Percentiles rank a stretch among this genome's conserved stretches.
phyloP scores from a whole-genome alignment of 2,888 invertebrate genomes.

The Tribolium freemani region DNA sequence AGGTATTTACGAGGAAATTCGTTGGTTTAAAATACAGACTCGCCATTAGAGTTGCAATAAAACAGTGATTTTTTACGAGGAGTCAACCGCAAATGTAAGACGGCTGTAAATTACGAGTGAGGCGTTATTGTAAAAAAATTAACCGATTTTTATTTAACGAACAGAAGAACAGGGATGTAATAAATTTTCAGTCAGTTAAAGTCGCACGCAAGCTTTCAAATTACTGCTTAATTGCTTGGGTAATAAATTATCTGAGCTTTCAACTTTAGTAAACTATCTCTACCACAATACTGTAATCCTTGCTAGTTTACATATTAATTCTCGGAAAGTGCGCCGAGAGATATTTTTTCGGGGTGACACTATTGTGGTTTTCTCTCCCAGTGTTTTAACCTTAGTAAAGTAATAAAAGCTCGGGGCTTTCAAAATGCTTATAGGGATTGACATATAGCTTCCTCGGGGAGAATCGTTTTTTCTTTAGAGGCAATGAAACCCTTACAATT shows the following conservation, averaged over 20 bases:
- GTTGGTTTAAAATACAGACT: slow-evolving; percentile 20
- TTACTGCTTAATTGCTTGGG: slow-evolving; percentile 13
- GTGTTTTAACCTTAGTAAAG: slow-evolving; percentile 29
- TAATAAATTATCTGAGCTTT: slow-evolving; percentile 16
- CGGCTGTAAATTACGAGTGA: slow-evolving; percentile 3
- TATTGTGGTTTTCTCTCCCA: slow-evolving; percentile 4
- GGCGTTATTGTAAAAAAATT: slow-evolving; percentile 1
- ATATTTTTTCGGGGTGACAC: slow-evolving; percentile 6
- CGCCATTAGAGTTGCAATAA: slow-evolving; percentile 26
- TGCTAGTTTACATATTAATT: slow-evolving; percentile 11
- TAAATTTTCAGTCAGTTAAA: not conserved
- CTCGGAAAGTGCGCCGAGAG: not conserved
- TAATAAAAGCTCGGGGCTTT: slow-evolving; percentile 24
- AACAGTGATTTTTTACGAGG: slow-evolving; percentile 18
- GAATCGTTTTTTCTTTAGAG: slow-evolving; percentile 30
- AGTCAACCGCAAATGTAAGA: slow-evolving; percentile 8
- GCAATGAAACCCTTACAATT: slow-evolving; percentile 16
- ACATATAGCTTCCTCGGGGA: slow-evolving; percentile 30
- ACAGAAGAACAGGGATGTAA: not conserved
- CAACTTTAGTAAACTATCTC: slow-evolving; percentile 5
- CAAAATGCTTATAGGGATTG: slow-evolving; percentile 32
- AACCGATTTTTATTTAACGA: slow-evolving; percentile 1
- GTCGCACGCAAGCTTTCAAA: slow-evolving; percentile 2
- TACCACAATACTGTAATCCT: not conserved
- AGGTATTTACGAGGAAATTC: slow-evolving; percentile 17